Conservation (phyloP, 2,888 invertebrate species). For the Miltochrista miniata region DNA sequence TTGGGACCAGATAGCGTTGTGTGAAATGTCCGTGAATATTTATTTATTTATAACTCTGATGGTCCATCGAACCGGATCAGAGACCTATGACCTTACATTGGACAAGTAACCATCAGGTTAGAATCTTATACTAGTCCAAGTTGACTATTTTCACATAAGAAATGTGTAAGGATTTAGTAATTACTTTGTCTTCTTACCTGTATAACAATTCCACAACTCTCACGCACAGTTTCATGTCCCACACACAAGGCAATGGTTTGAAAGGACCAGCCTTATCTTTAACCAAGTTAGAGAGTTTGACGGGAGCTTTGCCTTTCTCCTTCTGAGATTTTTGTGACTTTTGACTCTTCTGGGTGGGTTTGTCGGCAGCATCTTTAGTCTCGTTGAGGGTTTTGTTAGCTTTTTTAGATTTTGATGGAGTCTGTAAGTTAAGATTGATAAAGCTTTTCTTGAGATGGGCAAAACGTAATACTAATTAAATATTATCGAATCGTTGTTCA, state of each 20-base stretch:
- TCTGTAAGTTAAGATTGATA: conserved; percentile 37
- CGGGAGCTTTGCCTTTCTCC: conserved; percentile 56
- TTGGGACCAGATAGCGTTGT: too few species aligned
- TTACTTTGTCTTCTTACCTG: conserved; percentile 39
- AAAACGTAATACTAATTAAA: too few species aligned
- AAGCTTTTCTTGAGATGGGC: too few species aligned
- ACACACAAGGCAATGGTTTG: conserved; percentile 65
- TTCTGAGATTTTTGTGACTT: conserved; percentile 64
- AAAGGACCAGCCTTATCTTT: conserved; percentile 69
- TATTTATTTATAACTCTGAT: too few species aligned
- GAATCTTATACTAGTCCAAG: too few species aligned
- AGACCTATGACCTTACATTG: too few species aligned
- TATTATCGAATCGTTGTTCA: too few species aligned
- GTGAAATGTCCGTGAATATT: too few species aligned
- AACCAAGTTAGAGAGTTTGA: conserved; percentile 54
- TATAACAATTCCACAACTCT: conserved; percentile 65
- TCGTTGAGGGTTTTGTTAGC: conserved; percentile 61
- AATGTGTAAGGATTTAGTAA: too few species aligned
- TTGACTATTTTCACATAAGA: too few species aligned
- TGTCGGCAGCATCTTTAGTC: conserved; percentile 54
- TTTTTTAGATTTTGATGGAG: conserved; percentile 63
- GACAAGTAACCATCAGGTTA: too few species aligned
- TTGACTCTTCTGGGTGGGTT: conserved; percentile 44
- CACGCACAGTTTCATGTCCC: conserved; percentile 62
- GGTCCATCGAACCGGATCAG: too few species aligned